phyloP scores from a whole-genome alignment of 2,797 vertebrate genomes.

The Salarias fasciatus region DNA sequence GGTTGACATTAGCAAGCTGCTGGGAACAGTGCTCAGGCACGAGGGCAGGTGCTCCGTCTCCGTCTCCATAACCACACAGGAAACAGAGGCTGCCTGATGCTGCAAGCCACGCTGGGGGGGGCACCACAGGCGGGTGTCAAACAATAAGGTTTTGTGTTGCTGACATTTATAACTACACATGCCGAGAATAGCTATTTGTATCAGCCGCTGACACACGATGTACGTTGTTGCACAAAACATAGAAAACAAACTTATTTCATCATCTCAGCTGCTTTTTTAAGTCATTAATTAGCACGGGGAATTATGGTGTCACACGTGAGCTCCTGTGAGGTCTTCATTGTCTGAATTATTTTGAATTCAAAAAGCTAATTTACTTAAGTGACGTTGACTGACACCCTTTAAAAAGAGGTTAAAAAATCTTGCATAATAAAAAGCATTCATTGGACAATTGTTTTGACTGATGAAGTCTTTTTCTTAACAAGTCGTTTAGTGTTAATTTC shows the following conservation, averaged over 20 bases:
- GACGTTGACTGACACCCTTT: not conserved
- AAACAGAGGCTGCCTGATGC: slow-evolving; percentile 59
- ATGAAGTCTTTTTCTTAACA: not conserved
- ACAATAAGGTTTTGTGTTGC: slow-evolving; percentile 49
- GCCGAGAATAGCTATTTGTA: slow-evolving; percentile 26
- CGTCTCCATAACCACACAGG: slow-evolving; percentile 59
- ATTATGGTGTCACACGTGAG: too few relatives aligned
- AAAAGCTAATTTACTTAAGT: not conserved
- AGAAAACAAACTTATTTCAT: not conserved
- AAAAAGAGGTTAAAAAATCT: not conserved
- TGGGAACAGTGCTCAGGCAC: slow-evolving; percentile 67
- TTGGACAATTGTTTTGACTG: not conserved
- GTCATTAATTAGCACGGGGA: too few relatives aligned
- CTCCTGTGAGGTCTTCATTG: not conserved
- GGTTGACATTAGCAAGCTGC: slow-evolving; percentile 83
- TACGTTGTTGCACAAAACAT: not conserved
- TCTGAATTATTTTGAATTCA: not conserved
- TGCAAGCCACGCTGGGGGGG: slow-evolving; percentile 43
- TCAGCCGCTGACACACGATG: not conserved
- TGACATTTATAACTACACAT: slow-evolving; percentile 57
- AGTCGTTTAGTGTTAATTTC: not conserved
- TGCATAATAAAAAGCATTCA: not conserved
- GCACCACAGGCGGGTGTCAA: slow-evolving; percentile 46
- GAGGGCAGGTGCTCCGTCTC: slow-evolving; percentile 73
- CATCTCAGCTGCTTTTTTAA: not conserved